These are phyloP conservation scores for Acanthosepion pharaonis DNA, from an alignment of 2,888 invertebrate genomes.

Conservation along the genomic window DNA sequence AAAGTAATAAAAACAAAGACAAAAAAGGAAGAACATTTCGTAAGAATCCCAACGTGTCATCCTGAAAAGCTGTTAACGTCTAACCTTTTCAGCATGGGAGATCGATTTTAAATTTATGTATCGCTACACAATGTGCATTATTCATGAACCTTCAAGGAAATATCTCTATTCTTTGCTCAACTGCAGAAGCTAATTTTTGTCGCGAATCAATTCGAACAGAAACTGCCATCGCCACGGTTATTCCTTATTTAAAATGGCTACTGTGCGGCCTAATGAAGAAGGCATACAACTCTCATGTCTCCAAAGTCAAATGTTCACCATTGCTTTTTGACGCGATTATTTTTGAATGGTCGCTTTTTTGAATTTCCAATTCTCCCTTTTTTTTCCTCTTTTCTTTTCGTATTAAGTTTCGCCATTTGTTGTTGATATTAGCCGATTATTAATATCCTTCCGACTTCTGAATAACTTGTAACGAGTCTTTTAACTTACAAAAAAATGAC, in stretches of 20 bases:
- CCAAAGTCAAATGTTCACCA: neutral
- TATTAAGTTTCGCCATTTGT: too few species aligned
- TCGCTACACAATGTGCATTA: neutral
- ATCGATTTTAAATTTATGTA: constrained; percentile 16
- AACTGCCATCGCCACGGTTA: neutral
- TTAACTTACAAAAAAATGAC: too few species aligned
- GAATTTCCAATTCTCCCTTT: too few species aligned
- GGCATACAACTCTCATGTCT: neutral
- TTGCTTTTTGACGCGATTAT: neutral
- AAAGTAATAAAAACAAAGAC: neutral
- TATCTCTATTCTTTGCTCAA: neutral
- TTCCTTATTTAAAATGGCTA: neutral
- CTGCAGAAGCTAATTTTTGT: neutral
- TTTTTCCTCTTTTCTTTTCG: too few species aligned
- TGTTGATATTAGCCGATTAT: too few species aligned
- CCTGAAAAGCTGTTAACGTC: neutral
- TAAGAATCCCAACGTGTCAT: neutral
- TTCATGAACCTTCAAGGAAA: neutral
- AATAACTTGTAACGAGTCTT: too few species aligned
- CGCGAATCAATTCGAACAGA: neutral
- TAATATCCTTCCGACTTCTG: too few species aligned
- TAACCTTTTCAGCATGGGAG: neutral
- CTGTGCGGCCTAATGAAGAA: neutral
- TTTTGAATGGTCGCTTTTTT: neutral
- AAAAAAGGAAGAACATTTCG: neutral